A percentile compares a stretch with the other conserved stretches of the same genome.
These are phyloP conservation scores for Tursiops truncatus DNA, from an alignment of 2,113 vertebrate species.

Conservation along the genomic window DNA sequence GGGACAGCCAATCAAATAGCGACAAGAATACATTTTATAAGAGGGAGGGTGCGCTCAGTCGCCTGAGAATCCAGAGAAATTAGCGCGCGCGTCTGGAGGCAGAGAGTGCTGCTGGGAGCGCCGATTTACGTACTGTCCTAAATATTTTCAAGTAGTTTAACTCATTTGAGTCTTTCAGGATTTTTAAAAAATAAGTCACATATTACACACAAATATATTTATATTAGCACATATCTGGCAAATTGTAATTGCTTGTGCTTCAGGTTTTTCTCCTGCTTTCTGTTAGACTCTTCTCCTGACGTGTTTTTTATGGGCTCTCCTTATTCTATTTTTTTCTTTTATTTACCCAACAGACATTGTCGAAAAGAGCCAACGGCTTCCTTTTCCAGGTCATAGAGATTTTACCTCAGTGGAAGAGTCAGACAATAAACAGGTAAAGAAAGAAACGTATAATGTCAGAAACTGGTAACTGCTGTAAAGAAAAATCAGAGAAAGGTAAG, in stretches of 20 bases:
- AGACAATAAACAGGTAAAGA: background rate
- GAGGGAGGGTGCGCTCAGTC: background rate
- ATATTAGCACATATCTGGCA: background rate
- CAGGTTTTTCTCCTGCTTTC: background rate
- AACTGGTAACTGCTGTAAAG: background rate
- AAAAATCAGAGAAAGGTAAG: background rate
- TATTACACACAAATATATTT: background rate
- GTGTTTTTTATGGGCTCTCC: background rate
- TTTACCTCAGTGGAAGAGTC: background rate
- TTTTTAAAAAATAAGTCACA: background rate
- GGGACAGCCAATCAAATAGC: conserved; percentile 73
- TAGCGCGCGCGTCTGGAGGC: rapidly evolving
- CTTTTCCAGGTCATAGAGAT: background rate
- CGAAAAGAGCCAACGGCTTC: background rate
- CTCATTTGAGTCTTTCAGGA: background rate
- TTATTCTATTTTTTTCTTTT: background rate
- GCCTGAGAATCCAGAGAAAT: background rate
- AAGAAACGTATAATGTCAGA: background rate
- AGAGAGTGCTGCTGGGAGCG: rapidly evolving
- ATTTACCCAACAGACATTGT: background rate
- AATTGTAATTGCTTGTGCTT: background rate
- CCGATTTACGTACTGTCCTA: background rate
- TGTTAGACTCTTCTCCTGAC: background rate
- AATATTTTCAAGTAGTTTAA: background rate
- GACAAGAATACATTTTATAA: conserved; percentile 84